phyloP scores from a whole-genome alignment of 2,888 invertebrate species.

The Ganaspis brasiliensis region DNA sequence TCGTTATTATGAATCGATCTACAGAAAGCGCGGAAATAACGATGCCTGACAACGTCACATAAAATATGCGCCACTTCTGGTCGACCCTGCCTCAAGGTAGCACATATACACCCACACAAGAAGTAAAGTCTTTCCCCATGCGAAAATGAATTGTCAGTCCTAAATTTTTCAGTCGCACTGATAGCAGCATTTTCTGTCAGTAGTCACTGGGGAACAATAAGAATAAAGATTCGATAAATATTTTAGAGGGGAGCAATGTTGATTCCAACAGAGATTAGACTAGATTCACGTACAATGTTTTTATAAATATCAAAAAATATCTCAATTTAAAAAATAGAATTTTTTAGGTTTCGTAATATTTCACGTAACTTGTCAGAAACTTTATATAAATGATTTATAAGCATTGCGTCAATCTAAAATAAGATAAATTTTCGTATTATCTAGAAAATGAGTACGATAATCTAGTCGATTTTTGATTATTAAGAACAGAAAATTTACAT shows the following conservation, averaged over 20 bases:
- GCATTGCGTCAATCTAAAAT: not conserved
- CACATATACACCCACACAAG: slow-evolving; percentile 4
- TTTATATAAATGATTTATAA: not conserved
- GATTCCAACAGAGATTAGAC: not conserved
- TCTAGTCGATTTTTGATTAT: not conserved
- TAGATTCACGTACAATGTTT: not conserved
- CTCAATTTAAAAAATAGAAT: not conserved
- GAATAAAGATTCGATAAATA: slow-evolving; percentile 17
- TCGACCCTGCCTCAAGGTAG: not conserved
- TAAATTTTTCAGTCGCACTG: not conserved
- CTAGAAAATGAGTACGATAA: not conserved
- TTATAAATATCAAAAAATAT: not conserved
- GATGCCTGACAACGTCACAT: not conserved
- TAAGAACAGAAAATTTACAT: not conserved
- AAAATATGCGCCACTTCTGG: slow-evolving; percentile 8
- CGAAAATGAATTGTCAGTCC: slow-evolving; percentile 7
- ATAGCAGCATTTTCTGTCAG: not conserved
- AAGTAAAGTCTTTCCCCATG: not conserved
- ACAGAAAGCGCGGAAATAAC: not conserved
- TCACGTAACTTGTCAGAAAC: slow-evolving; percentile 1
- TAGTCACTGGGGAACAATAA: slow-evolving; percentile 11
- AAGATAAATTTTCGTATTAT: not conserved
- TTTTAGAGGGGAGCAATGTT: not conserved
- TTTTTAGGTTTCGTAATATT: not conserved
- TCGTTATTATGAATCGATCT: not conserved